Base-by-base conservation (phyloP, 2,888 invertebrate genomes). In the Gastracanthus pulcherrimus region DNA sequence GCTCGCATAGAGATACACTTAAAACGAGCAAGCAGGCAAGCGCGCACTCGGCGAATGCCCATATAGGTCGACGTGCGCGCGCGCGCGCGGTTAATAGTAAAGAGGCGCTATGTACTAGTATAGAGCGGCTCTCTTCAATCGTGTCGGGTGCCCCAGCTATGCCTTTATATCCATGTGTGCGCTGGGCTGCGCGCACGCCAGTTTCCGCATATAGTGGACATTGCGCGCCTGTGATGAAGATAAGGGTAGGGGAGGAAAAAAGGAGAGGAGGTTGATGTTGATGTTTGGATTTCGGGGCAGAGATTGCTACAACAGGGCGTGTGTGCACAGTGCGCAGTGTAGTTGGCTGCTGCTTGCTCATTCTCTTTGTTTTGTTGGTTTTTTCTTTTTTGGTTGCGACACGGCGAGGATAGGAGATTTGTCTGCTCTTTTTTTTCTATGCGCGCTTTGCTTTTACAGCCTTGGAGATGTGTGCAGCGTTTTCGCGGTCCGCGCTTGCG, bases 51-150 rank as follows among this genome's bases (percentile, higher is more conserved):
- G 26, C 45, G 74, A 69, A 51, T 60, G 79, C 48, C 67, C 74
- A 74, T 74, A 67, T 74, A 60, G 79, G 74, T 74, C 79, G 71
- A n/a, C 51, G 29, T 38, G 64, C 19, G 16, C 16, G 48, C 19
- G 60, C 45, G 45, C 45, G 45, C 45, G 16, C 45, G 62, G 45
- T 67, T 67, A 79, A 72, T 60, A 16, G 70, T 71, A 70, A 51
- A 58, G 71, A 51, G 55, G 26, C 5, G 55, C 67, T 58, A 55
- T n/a, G 11, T 55, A 26, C 26, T 19, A n/a, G 3, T 16, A 13
- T 5, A 45, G 45, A 13, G n/a, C 13, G 41, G 41, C 13, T 16
- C 41, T 13, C 13, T n/a, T n/a, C n/a, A n/a, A n/a, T n/a, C n/a
- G n/a, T n/a, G n/a, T n/a, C n/a, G n/a, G n/a, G n/a, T n/a, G n/a